Percentiles rank a stretch among this genome's conserved stretches.
Conservation (phyloP, 2,888 invertebrate genomes). For the Gastrophysa polygoni region DNA sequence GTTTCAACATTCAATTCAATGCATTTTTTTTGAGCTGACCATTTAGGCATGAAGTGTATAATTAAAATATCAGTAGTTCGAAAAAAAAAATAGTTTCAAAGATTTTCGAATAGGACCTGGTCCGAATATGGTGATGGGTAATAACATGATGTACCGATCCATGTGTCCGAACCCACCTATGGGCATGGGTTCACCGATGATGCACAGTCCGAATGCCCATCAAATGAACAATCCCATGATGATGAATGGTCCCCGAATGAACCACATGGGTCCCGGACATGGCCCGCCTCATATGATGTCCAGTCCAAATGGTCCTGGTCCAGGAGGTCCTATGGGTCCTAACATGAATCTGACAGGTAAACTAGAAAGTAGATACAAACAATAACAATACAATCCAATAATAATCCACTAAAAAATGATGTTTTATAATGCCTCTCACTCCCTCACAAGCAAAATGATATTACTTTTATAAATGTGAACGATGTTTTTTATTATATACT, state of each 20-base stretch:
- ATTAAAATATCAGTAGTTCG: too few relatives aligned
- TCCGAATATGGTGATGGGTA: conserved; percentile 50
- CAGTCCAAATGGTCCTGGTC: conserved; percentile 66
- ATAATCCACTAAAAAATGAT: too few relatives aligned
- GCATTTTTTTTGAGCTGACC: background rate
- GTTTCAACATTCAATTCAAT: too few relatives aligned
- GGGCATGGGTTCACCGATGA: conserved; percentile 56
- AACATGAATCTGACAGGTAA: conserved; percentile 35
- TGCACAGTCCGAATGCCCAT: conserved; percentile 58
- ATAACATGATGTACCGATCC: conserved; percentile 65
- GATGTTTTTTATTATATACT: too few relatives aligned
- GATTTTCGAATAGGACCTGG: conserved; percentile 30
- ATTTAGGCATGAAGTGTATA: too few relatives aligned
- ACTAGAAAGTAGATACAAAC: too few relatives aligned
- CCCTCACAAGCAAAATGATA: too few relatives aligned
- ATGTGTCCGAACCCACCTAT: conserved; percentile 57
- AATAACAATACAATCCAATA: too few relatives aligned
- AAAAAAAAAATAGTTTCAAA: background rate
- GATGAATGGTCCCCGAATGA: conserved; percentile 59
- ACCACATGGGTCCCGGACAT: conserved; percentile 49
- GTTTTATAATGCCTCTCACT: too few relatives aligned
- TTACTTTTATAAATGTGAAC: too few relatives aligned
- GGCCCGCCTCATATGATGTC: conserved; percentile 61
- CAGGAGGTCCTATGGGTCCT: conserved; percentile 64
- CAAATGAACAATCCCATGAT: conserved; percentile 56